Conservation (phyloP, 2,888 invertebrate genomes). For the Anthoptus insignis region DNA sequence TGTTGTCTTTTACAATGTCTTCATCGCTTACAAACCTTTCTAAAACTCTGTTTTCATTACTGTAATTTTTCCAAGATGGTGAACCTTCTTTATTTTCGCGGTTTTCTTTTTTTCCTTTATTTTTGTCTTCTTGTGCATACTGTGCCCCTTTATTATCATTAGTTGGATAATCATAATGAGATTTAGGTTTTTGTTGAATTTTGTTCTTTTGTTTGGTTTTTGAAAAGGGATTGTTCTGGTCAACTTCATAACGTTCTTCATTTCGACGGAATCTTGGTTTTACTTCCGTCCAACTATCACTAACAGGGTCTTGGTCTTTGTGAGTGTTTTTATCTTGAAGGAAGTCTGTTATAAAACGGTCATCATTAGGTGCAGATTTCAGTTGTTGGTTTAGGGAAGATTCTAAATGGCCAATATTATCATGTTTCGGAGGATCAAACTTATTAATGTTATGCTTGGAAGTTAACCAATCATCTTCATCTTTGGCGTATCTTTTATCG, state of each 20-base stretch:
- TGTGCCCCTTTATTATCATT: constrained; percentile 16
- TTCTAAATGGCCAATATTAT: background rate
- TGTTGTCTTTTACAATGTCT: constrained; percentile 73
- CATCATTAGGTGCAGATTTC: background rate
- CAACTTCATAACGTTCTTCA: constrained; percentile 38
- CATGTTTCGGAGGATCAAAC: constrained; percentile 1
- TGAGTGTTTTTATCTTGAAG: background rate
- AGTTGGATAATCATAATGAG: background rate
- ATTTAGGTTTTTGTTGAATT: background rate
- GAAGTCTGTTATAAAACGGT: background rate
- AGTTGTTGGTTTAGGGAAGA: background rate
- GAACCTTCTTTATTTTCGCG: constrained; percentile 27
- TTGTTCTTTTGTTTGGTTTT: background rate
- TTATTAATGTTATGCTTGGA: constrained; percentile 7
- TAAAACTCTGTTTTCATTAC: constrained; percentile 51
- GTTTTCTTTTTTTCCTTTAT: constrained; percentile 79
- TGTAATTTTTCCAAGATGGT: constrained; percentile 61
- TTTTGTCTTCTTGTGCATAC: constrained; percentile 57
- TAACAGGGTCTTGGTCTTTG: background rate
- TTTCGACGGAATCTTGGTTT: constrained; percentile 10
- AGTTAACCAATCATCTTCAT: constrained; percentile 4
- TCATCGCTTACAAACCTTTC: constrained; percentile 66
- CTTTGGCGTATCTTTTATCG: background rate
- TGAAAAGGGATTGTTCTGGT: constrained; percentile 5
- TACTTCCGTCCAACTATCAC: background rate